A percentile compares a stretch with the other conserved stretches of the same genome.
Evolutionary conservation across 1,140 invertebrate genomes (phyloP).

Genomic region (Lucilia cuprina): DNA sequence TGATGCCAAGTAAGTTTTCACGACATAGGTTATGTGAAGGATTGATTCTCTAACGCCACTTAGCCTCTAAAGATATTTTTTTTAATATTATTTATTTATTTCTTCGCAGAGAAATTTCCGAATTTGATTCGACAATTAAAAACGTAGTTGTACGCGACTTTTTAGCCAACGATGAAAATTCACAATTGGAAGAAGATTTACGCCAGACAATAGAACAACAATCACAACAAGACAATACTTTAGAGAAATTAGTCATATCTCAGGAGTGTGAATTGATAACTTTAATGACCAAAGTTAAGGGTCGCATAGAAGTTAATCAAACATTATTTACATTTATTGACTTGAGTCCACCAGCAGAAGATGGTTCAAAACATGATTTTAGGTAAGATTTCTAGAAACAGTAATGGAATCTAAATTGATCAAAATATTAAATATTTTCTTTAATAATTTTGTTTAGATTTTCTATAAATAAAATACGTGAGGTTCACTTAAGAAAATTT

Average conservation of each 20-base stretch:
- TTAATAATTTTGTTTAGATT: constrained; percentile 54
- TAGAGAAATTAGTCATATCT: constrained; percentile 69
- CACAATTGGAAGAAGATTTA: constrained; percentile 57
- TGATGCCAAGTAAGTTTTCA: constrained; percentile 52
- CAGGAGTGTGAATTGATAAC: constrained; percentile 73
- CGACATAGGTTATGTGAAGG: too few species aligned
- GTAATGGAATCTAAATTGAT: too few species aligned
- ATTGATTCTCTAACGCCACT: too few species aligned
- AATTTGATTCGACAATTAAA: constrained; percentile 60
- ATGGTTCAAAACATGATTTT: constrained; percentile 66
- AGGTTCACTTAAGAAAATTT: constrained; percentile 72
- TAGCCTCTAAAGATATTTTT: too few species aligned
- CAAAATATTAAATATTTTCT: not conserved
- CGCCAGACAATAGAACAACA: constrained; percentile 53
- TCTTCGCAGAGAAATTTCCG: constrained; percentile 51
- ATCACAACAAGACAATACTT: constrained; percentile 54
- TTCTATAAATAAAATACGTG: constrained; percentile 67
- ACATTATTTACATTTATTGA: constrained; percentile 72
- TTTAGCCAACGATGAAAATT: constrained; percentile 57
- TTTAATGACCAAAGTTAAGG: constrained; percentile 70
- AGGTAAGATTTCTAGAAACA: constrained; percentile 48
- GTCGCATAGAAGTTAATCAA: constrained; percentile 72
- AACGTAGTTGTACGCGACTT: constrained; percentile 59
- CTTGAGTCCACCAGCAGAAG: constrained; percentile 67
- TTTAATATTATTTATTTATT: too few species aligned